A percentile compares a stretch with the other conserved stretches of the same genome.
phyloP scores from a whole-genome alignment of 2,888 invertebrate genomes.

The Nymphalis urticae region DNA sequence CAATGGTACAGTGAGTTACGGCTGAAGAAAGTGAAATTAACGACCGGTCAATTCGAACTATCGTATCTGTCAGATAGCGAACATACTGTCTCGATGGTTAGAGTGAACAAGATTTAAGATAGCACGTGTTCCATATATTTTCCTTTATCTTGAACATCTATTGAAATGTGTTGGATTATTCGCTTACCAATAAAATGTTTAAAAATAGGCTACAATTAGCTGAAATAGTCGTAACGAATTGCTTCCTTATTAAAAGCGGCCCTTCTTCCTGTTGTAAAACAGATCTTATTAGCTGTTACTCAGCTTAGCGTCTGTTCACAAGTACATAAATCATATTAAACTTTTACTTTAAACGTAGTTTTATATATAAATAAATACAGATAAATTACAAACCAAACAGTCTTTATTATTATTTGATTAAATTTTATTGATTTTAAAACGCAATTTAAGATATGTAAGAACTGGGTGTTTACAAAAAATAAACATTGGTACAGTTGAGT shows the following conservation, averaged over 20 bases:
- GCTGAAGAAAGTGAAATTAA: slow-evolving; percentile 50
- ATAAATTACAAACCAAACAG: neutral
- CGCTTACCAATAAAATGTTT: slow-evolving; percentile 22
- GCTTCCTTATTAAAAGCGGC: slow-evolving; percentile 58
- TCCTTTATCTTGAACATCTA: neutral
- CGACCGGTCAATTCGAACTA: slow-evolving; percentile 52
- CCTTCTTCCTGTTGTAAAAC: slow-evolving; percentile 52
- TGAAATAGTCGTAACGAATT: slow-evolving; percentile 46
- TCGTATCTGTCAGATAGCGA: slow-evolving; percentile 49
- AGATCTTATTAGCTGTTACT: slow-evolving; percentile 34
- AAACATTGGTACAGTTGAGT: slow-evolving; percentile 28
- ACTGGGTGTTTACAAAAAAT: neutral
- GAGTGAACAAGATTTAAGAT: slow-evolving; percentile 12
- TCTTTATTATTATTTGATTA: neutral
- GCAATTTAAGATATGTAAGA: neutral
- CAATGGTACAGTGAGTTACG: slow-evolving; percentile 21
- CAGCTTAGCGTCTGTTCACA: slow-evolving; percentile 24
- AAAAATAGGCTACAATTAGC: slow-evolving; percentile 35
- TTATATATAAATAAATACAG: neutral
- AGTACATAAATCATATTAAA: slow-evolving; percentile 11
- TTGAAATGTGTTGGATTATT: slow-evolving; percentile 7
- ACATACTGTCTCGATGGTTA: slow-evolving; percentile 26
- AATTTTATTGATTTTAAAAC: neutral
- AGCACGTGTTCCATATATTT: slow-evolving; percentile 17
- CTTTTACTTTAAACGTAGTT: too few species aligned